phyloP scores from a whole-genome alignment of 2,113 vertebrate species.

The Neodontobutis hainanensis region DNA sequence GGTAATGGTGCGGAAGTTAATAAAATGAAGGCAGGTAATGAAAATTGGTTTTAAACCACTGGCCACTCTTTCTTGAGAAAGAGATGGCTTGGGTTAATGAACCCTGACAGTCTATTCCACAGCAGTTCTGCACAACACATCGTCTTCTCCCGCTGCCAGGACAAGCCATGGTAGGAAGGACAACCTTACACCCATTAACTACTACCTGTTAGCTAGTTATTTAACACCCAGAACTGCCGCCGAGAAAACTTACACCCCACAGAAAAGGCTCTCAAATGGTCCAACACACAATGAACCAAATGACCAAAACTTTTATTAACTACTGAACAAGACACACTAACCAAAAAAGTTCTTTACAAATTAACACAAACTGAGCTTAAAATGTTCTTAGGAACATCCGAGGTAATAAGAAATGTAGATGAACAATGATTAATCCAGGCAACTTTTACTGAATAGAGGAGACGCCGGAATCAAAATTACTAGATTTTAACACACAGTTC shows the following conservation, averaged over 20 bases:
- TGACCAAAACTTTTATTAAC: not conserved
- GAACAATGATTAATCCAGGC: conserved; percentile 3
- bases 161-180: conserved; percentile 48
- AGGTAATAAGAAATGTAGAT: not conserved
- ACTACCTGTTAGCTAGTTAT: conserved; percentile 77
- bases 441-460: not conserved
- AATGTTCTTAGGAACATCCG: too few relatives aligned
- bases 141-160: conserved; percentile 56
- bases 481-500: conserved; percentile 27
- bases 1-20: conserved; percentile 79
- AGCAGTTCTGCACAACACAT: conserved; percentile 70
- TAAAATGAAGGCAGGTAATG: conserved; percentile 79
- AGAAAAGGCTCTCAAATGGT: conserved; percentile 48
- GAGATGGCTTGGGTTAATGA: conserved; percentile 79
- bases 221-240: conserved; percentile 75
- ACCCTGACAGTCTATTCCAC: conserved; percentile 80
- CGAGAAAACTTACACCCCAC: conserved; percentile 46
- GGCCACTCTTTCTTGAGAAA: conserved; percentile 76
- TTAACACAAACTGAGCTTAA: not conserved
- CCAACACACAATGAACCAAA: conserved; percentile 17
- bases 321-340: too few relatives aligned
- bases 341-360: not conserved
- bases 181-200: conserved; percentile 76
- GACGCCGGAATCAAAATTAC: conserved; percentile 9
- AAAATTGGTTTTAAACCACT: conserved; percentile 83